Evolutionary conservation across 2,113 vertebrate species (phyloP).

Genomic region (Zingel zingel): DNA sequence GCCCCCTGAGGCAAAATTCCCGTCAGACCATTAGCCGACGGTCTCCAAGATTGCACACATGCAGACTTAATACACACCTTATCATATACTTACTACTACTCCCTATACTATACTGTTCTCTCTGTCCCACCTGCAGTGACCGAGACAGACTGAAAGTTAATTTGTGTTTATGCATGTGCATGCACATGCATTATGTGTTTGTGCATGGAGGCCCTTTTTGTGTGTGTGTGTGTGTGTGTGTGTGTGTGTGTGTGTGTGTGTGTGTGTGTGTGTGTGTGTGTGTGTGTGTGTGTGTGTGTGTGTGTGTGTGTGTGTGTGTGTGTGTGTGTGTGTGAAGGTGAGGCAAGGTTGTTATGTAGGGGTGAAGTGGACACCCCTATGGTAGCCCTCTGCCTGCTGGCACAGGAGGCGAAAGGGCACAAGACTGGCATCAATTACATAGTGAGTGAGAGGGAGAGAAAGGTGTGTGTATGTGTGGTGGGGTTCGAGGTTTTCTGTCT

Average conservation of each 20-base stretch:
- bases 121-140: constrained; percentile 57
- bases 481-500: neutral
- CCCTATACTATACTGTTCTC: neutral
- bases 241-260: constrained; percentile 3
- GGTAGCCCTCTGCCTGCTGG: constrained; percentile 77
- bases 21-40: no score
- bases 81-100: neutral
- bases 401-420: constrained; percentile 79
- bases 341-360: constrained; percentile 82
- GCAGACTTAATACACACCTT: neutral
- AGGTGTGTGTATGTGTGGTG: constrained; percentile 7
- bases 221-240: neutral
- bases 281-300: neutral
- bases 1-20: no score
- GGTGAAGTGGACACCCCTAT: constrained; percentile 75
- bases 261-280: constrained; percentile 2
- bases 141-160: constrained; percentile 57
- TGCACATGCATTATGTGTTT: neutral
- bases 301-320: constrained; percentile 20
- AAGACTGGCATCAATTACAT: constrained; percentile 77
- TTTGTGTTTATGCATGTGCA: neutral
- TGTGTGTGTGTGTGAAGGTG: constrained; percentile 76
- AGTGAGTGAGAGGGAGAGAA: constrained; percentile 37
- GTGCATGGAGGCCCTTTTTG: neutral
- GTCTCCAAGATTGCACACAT: neutral